Evolutionary conservation across 2,797 vertebrate species (phyloP).

Genomic region (Sebastes kiyomatsui): DNA sequence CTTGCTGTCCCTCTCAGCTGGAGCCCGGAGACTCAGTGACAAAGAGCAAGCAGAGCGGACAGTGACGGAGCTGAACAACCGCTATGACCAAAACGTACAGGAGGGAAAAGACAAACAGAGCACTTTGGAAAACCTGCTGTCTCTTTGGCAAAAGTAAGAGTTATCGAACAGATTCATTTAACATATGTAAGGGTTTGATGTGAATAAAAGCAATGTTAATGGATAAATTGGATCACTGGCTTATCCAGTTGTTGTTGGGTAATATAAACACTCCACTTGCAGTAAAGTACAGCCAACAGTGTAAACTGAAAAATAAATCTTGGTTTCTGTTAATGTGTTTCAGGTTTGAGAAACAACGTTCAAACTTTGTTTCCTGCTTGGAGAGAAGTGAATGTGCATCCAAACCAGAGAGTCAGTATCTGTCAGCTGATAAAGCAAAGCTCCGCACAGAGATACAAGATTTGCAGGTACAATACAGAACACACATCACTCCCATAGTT

Average conservation of each 20-base stretch:
- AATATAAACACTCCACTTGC: not conserved
- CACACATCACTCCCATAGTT: not conserved
- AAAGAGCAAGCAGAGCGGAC: conserved; percentile 81
- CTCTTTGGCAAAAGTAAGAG: conserved; percentile 91
- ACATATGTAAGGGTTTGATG: not conserved
- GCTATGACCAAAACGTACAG: conserved; percentile 75
- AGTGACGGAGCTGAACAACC: conserved; percentile 79
- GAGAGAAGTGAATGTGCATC: conserved; percentile 87
- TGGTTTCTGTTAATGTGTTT: conserved; percentile 18
- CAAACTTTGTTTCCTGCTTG: conserved; percentile 87
- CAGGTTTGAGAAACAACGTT: conserved; percentile 93
- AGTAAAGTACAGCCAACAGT: not conserved
- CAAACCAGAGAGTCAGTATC: conserved; percentile 73
- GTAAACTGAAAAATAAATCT: not conserved
- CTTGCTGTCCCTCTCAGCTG: conserved; percentile 82
- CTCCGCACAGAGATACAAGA: conserved; percentile 87
- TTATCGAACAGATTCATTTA: not conserved
- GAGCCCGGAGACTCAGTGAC: conserved; percentile 84
- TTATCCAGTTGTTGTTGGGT: not conserved
- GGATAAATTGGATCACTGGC: not conserved
- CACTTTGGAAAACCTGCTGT: conserved; percentile 85
- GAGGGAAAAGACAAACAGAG: conserved; percentile 86
- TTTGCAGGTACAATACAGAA: conserved; percentile 81
- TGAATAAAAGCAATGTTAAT: not conserved
- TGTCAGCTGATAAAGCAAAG: conserved; percentile 89